phyloP scores from a whole-genome alignment of 2,797 vertebrate species.

The Chelmon rostratus region DNA sequence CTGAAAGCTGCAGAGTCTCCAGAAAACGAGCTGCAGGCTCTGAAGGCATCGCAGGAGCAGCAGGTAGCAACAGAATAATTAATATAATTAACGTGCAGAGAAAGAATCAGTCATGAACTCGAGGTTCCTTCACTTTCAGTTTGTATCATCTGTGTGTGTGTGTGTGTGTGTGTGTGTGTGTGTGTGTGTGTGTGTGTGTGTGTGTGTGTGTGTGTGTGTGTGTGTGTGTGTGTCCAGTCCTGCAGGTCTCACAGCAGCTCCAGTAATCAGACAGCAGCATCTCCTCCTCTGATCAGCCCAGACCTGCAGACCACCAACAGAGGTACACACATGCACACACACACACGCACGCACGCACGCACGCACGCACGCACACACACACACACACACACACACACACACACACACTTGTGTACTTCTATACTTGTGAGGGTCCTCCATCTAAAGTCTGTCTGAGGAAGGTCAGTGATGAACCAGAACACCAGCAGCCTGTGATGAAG shows the following conservation, averaged over 20 bases:
- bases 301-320: conserved; percentile 80
- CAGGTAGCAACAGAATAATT: conserved; percentile 67
- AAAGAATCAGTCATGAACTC: no score
- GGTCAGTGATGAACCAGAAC: no score
- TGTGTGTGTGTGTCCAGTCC: conserved; percentile 76
- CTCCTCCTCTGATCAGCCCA: conserved; percentile 76
- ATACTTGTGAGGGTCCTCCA: no score
- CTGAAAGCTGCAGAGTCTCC: conserved; percentile 66
- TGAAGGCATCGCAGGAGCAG: conserved; percentile 62
- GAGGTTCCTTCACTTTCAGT: not conserved
- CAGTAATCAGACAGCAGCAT: conserved; percentile 57
- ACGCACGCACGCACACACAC: no score
- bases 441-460: no score
- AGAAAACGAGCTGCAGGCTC: conserved; percentile 63
- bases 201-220: conserved; percentile 22
- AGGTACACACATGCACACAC: conserved; percentile 74
- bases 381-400: no score
- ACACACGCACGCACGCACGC: conserved; percentile 15
- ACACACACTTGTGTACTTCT: no score
- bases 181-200: conserved; percentile 66
- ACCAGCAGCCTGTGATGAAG: no score
- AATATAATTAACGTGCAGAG: no score
- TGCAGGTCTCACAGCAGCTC: conserved; percentile 80
- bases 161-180: conserved; percentile 14
- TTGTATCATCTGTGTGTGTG: not conserved